These are phyloP conservation scores for Ochotona princeps DNA, from an alignment of 2,113 vertebrate genomes.

Conservation along the genomic window DNA sequence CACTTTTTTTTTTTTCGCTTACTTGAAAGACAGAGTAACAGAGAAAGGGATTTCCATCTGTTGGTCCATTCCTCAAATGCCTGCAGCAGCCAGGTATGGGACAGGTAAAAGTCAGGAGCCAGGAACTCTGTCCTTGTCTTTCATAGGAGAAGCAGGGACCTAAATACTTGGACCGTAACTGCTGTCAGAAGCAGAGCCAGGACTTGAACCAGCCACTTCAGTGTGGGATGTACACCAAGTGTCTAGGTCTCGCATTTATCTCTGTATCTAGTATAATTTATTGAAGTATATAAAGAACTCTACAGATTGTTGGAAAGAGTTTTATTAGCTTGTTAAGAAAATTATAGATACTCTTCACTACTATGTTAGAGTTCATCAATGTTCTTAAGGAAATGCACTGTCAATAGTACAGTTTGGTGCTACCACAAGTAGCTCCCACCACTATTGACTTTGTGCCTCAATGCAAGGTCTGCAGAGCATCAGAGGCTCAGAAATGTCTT, in stretches of 20 bases:
- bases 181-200: too few species aligned
- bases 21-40: too few species aligned
- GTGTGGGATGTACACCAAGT: too few species aligned
- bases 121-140: too few species aligned
- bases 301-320: conserved; percentile 15
- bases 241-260: not conserved
- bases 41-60: too few species aligned
- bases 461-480: not conserved
- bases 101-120: too few species aligned
- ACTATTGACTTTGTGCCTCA: not conserved
- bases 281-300: not conserved
- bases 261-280: not conserved
- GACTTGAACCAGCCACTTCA: too few species aligned
- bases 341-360: conserved; percentile 16
- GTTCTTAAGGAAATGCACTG: conserved; percentile 29
- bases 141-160: too few species aligned
- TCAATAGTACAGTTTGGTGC: not conserved
- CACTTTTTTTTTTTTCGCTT: too few species aligned
- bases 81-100: too few species aligned
- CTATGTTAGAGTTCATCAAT: not conserved
- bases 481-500: conserved; percentile 5
- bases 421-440: not conserved
- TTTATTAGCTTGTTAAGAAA: conserved; percentile 50
- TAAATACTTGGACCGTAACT: too few species aligned
- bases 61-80: too few species aligned